Conservation (phyloP, 2,888 invertebrate species). For the Acanthosepion pharaonis region DNA sequence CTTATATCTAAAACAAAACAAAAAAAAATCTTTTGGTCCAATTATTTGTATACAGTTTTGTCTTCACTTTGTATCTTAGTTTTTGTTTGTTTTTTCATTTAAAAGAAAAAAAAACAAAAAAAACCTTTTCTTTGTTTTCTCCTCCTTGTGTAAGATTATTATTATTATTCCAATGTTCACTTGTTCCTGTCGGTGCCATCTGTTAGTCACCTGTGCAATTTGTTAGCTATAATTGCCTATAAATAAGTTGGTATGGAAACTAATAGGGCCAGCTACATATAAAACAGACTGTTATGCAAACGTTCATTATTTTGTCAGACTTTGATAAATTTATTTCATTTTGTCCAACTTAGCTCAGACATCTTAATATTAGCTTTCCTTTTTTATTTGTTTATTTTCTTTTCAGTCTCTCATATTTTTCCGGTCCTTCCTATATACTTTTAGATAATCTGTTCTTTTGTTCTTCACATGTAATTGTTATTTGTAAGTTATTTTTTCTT, state of each 20-base stretch:
- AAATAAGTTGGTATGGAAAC: neutral
- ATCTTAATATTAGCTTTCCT: neutral
- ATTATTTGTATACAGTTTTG: conserved; percentile 5
- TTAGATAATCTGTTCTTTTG: neutral
- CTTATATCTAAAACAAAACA: too few species aligned
- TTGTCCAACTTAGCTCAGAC: neutral
- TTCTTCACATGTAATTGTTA: neutral
- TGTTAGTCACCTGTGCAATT: neutral
- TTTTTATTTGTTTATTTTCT: neutral
- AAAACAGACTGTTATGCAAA: neutral
- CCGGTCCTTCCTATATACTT: neutral
- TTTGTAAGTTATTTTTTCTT: neutral
- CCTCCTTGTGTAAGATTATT: too few species aligned
- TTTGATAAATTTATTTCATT: neutral
- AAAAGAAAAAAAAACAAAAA: too few species aligned
- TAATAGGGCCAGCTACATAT: neutral
- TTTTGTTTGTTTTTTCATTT: neutral
- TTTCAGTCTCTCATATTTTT: neutral
- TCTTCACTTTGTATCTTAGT: neutral
- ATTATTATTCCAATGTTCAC: neutral
- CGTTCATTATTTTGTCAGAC: neutral
- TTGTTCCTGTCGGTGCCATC: conserved; percentile 1
- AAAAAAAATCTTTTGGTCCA: neutral
- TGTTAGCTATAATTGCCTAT: neutral
- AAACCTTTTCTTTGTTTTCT: neutral